Percentiles rank a stretch among this genome's conserved stretches.
Evolutionary conservation across 2,113 vertebrate species (phyloP).

Genomic region (Aptenodytes forsteri): DNA sequence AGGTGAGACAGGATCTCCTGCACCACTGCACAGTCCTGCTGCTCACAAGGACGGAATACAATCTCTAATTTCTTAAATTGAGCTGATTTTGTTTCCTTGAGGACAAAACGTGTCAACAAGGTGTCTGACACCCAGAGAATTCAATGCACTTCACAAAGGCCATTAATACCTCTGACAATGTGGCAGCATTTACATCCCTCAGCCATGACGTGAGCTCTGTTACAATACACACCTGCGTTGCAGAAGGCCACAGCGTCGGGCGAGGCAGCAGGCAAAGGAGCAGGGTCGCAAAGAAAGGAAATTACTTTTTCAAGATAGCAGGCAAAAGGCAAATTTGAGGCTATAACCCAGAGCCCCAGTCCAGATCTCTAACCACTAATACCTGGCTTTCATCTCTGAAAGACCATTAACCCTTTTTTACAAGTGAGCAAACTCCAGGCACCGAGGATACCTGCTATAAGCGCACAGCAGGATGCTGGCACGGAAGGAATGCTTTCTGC

Average conservation of each 20-base stretch:
- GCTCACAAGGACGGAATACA: not conserved
- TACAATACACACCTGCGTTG: rapidly evolving
- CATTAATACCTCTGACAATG: not conserved
- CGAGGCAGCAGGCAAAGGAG: not conserved
- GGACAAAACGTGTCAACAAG: not conserved
- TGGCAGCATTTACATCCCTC: not conserved
- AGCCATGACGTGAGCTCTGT: rapidly evolving
- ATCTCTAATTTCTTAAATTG: not conserved
- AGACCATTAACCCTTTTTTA: not conserved
- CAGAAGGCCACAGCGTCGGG: rapidly evolving
- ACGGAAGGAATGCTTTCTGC: not conserved
- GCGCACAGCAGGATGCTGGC: not conserved
- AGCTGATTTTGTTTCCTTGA: not conserved
- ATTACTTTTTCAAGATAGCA: not conserved
- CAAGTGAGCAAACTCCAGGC: not conserved
- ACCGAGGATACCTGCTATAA: not conserved
- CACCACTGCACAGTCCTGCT: not conserved
- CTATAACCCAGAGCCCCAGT: not conserved
- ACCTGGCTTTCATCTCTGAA: not conserved
- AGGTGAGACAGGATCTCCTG: not conserved
- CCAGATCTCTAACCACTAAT: not conserved
- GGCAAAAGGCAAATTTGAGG: not conserved
- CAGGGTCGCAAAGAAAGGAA: not conserved
- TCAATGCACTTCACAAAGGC: not conserved
- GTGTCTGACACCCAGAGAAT: not conserved